These are phyloP conservation scores for Oophaga sylvatica DNA, from an alignment of 2,797 vertebrate genomes.

Conservation along the genomic window DNA sequence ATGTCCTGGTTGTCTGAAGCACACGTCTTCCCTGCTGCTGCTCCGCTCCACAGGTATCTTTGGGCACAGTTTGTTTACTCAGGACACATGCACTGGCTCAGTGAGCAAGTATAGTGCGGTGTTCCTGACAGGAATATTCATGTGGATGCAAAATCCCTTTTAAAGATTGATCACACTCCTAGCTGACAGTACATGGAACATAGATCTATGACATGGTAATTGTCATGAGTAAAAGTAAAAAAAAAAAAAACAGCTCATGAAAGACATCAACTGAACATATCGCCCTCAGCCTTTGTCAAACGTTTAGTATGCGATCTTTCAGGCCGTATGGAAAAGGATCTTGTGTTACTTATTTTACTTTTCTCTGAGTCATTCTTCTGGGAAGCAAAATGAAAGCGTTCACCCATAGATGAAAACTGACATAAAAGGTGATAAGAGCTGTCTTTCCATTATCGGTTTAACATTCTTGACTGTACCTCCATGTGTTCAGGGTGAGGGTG, in stretches of 20 bases:
- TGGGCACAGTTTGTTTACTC: no score
- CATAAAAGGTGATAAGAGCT: neutral
- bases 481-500: neutral
- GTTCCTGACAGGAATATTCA: neutral
- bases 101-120: no score
- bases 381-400: slow-evolving; percentile 12
- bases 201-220: neutral
- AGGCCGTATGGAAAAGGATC: neutral
- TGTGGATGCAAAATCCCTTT: neutral
- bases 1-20: no score
- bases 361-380: neutral
- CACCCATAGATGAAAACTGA: slow-evolving; percentile 6
- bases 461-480: neutral
- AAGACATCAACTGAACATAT: neutral
- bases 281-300: no score
- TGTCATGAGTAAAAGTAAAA: no score
- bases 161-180: neutral
- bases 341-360: neutral
- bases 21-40: no score
- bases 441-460: neutral
- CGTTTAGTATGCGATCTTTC: neutral
- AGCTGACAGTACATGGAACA: neutral
- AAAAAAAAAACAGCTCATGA: neutral
- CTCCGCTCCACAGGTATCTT: no score
- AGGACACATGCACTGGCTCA: no score